phyloP scores from a whole-genome alignment of 2,888 invertebrate species.

The Phania funesta region DNA sequence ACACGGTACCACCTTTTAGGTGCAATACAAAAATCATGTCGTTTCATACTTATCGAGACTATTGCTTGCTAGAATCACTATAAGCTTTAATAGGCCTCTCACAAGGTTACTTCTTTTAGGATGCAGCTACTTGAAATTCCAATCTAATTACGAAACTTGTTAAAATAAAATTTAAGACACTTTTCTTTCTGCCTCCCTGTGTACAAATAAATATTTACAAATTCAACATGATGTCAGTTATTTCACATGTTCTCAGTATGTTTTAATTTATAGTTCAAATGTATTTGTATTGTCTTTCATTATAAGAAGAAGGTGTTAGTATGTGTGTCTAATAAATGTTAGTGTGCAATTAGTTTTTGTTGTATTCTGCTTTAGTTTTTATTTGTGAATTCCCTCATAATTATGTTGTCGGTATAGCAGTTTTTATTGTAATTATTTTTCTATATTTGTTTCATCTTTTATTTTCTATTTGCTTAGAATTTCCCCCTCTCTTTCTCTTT shows the following conservation, averaged over 20 bases:
- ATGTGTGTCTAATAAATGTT: not conserved
- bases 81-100: too few species aligned
- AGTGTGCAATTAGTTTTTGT: conserved; percentile 1
- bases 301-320: not conserved
- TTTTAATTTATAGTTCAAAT: conserved; percentile 25
- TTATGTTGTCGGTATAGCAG: conserved; percentile 48
- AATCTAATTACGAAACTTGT: too few species aligned
- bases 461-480: conserved; percentile 18
- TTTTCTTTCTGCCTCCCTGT: not conserved
- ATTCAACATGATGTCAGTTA: not conserved
- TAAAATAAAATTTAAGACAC: not conserved
- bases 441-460: not conserved
- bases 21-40: too few species aligned
- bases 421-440: conserved; percentile 13
- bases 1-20: too few species aligned
- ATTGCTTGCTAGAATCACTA: too few species aligned
- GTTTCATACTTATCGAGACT: too few species aligned
- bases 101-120: not conserved
- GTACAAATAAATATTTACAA: not conserved
- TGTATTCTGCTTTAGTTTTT: conserved; percentile 34
- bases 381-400: conserved; percentile 52
- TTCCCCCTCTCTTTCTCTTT: not conserved
- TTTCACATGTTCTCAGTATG: not conserved
- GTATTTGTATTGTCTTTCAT: conserved; percentile 18
- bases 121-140: not conserved